Base-by-base conservation (phyloP, 1,140 invertebrate genomes). In the Eulimnadia texana region DNA sequence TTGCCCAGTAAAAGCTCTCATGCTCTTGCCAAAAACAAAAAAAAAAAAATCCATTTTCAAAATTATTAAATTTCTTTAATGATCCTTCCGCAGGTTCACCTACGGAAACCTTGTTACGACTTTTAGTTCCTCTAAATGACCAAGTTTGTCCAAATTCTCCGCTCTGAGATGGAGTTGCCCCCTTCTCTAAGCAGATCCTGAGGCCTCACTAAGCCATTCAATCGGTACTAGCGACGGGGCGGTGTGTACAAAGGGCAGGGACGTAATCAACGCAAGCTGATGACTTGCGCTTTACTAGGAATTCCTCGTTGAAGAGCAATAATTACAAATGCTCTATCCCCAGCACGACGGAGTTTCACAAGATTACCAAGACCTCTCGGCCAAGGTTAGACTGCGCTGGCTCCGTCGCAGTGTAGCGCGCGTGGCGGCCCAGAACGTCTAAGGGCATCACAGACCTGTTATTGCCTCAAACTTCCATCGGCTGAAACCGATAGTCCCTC, bases 211-310 rank as follows among this genome's bases (percentile, higher is more conserved):
- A 82, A 83, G 82, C 77, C 80, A 82, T 83, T 84, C 84, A 82
- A 86, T 88, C 84, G 83, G 84, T 85, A 85, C 82, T 85, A 88
- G 84, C 84, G 84, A 88, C 84, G 19, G 84, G 84, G 84, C 83
- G 83, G 84, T 88, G 84, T 87, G 84, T 85, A 86, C n/a, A n/a
- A n/a, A n/a, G n/a, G n/a, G n/a, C n/a, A n/a, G n/a, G n/a, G n/a
- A n/a, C n/a, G n/a, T n/a, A 84, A 86, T 85, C n/a, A n/a, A n/a
- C n/a, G n/a, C n/a, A n/a, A n/a, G n/a, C n/a, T n/a, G n/a, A n/a
- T n/a, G n/a, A n/a, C n/a, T n/a, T n/a, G n/a, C n/a, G n/a, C n/a
- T n/a, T n/a, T n/a, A n/a, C n/a, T n/a, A n/a, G n/a, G n/a, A n/a
- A n/a, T n/a, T n/a, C n/a, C n/a, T n/a, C n/a, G n/a, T n/a, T n/a